phyloP scores from a whole-genome alignment of 2,797 vertebrate species.

The Chrysocyon brachyurus region DNA sequence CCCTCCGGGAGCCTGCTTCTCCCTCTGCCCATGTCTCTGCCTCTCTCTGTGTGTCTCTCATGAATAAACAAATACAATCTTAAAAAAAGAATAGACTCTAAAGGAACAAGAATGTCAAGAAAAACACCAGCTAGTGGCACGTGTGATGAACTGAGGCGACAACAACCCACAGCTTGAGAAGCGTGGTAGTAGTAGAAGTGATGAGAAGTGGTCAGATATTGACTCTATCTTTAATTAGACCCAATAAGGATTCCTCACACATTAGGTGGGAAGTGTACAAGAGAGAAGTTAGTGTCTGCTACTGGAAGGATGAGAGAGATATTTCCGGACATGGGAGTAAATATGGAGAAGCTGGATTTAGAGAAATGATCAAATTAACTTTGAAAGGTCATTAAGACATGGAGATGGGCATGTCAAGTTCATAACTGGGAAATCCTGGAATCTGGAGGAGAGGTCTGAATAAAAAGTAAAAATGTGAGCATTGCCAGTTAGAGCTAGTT shows the following conservation, averaged over 20 bases:
- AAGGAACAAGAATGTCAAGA: not conserved
- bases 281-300: not conserved
- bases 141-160: too few species aligned
- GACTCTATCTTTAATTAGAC: not conserved
- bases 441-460: not conserved
- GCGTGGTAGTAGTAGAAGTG: too few species aligned
- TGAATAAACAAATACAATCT: too few species aligned
- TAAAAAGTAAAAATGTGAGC: not conserved
- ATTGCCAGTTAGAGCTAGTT: not conserved
- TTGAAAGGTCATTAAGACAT: not conserved
- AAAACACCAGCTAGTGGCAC: not conserved
- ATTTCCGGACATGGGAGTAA: not conserved
- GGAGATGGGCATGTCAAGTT: not conserved
- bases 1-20: too few species aligned
- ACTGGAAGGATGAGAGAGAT: not conserved
- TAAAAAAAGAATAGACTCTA: too few species aligned
- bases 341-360: not conserved
- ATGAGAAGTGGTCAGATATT: not conserved
- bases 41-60: too few species aligned
- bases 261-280: not conserved
- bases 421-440: not conserved
- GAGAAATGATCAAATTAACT: not conserved
- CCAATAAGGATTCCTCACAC: not conserved
- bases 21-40: too few species aligned
- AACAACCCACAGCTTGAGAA: not conserved